Percentiles rank a stretch among this genome's conserved stretches.
Conservation (phyloP, 2,797 vertebrate genomes). For the Hoplostethus mediterraneus region DNA sequence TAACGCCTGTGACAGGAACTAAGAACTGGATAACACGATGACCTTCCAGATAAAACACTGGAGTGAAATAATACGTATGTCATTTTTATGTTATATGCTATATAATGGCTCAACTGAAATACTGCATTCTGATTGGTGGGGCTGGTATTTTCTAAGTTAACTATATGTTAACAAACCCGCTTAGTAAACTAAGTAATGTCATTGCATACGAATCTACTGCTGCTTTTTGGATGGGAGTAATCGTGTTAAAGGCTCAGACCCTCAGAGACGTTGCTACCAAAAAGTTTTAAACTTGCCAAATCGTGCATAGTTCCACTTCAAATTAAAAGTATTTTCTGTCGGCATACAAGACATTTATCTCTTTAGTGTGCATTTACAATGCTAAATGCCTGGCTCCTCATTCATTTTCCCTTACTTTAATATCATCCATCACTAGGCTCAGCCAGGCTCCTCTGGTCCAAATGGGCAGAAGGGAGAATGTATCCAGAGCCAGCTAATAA, state of each 20-base stretch:
- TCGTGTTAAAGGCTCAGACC: conserved; percentile 6
- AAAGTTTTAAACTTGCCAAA: conserved; percentile 8
- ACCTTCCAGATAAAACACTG: not conserved
- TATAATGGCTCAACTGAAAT: no score
- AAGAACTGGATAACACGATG: not conserved
- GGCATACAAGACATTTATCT: conserved; percentile 7
- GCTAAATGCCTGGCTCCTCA: conserved; percentile 29
- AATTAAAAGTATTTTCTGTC: not conserved
- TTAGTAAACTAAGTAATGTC: not conserved
- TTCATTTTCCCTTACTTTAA: conserved; percentile 57
- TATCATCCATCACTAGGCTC: conserved; percentile 60
- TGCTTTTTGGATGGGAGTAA: conserved; percentile 14
- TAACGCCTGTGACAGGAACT: not conserved
- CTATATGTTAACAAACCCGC: no score
- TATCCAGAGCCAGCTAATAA: conserved; percentile 72
- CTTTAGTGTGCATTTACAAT: conserved; percentile 37
- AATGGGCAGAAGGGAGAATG: conserved; percentile 57
- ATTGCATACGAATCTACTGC: conserved; percentile 8
- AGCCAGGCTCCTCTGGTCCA: conserved; percentile 54
- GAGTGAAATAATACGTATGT: no score
- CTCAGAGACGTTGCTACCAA: conserved; percentile 5
- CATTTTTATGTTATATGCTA: no score
- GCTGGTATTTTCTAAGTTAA: no score
- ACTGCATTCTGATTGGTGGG: no score
- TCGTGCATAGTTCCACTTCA: not conserved